phyloP scores from a whole-genome alignment of 2,797 vertebrate species.

The Lepus oiostolus region DNA sequence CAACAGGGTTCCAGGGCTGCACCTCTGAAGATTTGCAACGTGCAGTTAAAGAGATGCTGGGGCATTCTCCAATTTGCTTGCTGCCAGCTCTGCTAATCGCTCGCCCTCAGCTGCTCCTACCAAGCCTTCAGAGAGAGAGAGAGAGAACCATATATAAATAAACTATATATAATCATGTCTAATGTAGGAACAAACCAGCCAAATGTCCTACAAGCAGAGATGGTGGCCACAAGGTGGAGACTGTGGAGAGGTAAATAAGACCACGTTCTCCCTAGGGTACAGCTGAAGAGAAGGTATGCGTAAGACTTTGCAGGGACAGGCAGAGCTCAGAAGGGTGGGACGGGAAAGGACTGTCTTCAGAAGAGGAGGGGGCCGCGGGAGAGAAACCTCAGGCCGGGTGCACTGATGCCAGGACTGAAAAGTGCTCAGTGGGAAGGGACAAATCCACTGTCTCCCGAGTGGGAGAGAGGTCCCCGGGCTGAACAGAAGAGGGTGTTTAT shows the following conservation, averaged over 20 bases:
- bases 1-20: neutral
- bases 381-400: neutral
- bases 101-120: neutral
- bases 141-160: neutral
- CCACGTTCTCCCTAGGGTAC: neutral
- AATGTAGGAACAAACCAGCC: neutral
- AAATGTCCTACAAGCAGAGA: neutral
- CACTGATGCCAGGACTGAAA: neutral
- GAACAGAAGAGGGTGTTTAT: neutral
- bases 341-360: neutral
- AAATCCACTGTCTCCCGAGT: neutral
- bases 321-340: neutral
- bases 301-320: neutral
- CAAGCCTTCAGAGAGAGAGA: conserved; percentile 24
- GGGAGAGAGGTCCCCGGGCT: neutral
- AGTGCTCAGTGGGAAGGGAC: neutral
- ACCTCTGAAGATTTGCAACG: neutral
- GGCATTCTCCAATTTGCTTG: neutral
- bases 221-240: neutral
- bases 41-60: neutral
- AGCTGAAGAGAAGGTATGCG: neutral
- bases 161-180: neutral
- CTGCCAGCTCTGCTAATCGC: neutral
- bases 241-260: neutral
- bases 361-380: neutral